Percentiles rank a stretch among this genome's conserved stretches.
These are phyloP conservation scores for Helicoverpa assulta DNA, from an alignment of 2,888 invertebrate genomes.

Conservation along the genomic window DNA sequence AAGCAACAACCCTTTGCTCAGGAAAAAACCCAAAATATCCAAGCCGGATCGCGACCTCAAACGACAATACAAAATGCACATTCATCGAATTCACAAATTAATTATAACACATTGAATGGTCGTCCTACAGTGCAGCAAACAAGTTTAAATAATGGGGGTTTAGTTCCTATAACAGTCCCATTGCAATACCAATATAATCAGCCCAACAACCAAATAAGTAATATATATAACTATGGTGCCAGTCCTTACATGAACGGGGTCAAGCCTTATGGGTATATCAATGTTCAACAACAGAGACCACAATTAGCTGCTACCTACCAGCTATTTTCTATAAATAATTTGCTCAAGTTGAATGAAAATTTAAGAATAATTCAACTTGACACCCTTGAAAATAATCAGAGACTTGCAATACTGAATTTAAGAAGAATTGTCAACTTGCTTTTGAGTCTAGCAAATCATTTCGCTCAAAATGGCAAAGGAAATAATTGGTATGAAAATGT, in stretches of 20 bases:
- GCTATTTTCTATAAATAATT: slow-evolving; percentile 32
- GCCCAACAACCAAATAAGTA: neutral
- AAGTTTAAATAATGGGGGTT: neutral
- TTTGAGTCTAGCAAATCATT: slow-evolving; percentile 21
- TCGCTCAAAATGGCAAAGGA: neutral
- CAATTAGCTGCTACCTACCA: slow-evolving; percentile 33
- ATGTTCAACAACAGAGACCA: slow-evolving; percentile 1
- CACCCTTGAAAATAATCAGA: neutral
- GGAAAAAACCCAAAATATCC: neutral
- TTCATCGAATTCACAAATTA: neutral
- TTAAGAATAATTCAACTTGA: neutral
- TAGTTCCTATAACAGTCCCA: neutral
- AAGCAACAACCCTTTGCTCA: neutral
- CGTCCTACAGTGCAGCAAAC: neutral
- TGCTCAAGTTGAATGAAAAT: slow-evolving; percentile 17
- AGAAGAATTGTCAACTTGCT: slow-evolving; percentile 15
- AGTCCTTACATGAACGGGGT: neutral
- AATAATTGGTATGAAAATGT: slow-evolving; percentile 43
- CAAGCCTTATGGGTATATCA: neutral
- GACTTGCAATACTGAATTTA: slow-evolving; percentile 28
- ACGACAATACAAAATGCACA: no score
- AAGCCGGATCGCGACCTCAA: neutral
- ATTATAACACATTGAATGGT: neutral
- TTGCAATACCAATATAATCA: neutral
- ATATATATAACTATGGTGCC: slow-evolving; percentile 6